phyloP scores from a whole-genome alignment of 2,888 invertebrate genomes.

The Acrobasis consociella region DNA sequence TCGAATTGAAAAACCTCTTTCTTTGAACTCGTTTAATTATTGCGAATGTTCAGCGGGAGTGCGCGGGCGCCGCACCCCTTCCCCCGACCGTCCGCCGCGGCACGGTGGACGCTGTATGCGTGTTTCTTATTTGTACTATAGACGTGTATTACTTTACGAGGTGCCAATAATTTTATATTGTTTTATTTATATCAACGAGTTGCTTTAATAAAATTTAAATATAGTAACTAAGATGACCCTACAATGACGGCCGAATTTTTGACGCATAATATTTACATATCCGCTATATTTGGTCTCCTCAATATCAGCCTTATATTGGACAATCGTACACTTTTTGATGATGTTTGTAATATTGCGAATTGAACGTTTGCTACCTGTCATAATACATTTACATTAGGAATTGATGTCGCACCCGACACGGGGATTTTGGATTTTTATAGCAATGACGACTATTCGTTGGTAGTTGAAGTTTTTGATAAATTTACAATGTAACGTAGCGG shows the following conservation, averaged over 20 bases:
- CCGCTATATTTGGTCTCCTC: slow-evolving; percentile 19
- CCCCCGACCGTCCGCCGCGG: not conserved
- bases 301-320: slow-evolving; percentile 16
- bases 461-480: slow-evolving; percentile 60
- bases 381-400: slow-evolving; percentile 45
- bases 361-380: slow-evolving; percentile 32
- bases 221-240: not conserved
- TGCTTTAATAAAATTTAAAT: not conserved
- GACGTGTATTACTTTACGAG: not conserved
- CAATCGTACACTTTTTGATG: slow-evolving; percentile 22
- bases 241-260: slow-evolving; percentile 21
- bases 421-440: slow-evolving; percentile 35
- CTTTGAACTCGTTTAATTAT: not conserved
- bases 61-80: not conserved
- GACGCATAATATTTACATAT: slow-evolving; percentile 24
- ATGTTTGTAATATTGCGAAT: slow-evolving; percentile 33
- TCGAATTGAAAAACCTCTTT: not conserved
- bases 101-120: not conserved
- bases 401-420: slow-evolving; percentile 41
- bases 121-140: slow-evolving; percentile 5
- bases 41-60: not conserved
- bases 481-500: slow-evolving; percentile 46
- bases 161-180: slow-evolving; percentile 9
- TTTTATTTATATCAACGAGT: not conserved
- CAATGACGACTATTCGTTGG: slow-evolving; percentile 28